A percentile compares a stretch with the other conserved stretches of the same genome.
These are phyloP conservation scores for Microtus montanus DNA, from an alignment of 2,113 vertebrate species.

Conservation along the genomic window DNA sequence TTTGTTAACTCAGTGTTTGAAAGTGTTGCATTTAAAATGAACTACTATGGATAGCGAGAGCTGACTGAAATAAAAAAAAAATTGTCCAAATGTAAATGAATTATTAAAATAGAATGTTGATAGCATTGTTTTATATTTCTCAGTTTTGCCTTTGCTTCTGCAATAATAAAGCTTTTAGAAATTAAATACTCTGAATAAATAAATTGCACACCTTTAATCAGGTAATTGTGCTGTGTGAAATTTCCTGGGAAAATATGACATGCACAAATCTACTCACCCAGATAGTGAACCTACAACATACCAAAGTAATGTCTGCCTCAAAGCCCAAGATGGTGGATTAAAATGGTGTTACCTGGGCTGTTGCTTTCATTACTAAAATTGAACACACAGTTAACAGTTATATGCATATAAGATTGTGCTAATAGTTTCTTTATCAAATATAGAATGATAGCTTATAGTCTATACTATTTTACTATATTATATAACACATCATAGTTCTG, in stretches of 20 bases:
- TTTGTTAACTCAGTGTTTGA: not conserved
- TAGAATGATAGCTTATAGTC: not conserved
- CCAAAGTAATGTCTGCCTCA: not conserved
- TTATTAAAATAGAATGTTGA: not conserved
- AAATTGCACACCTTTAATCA: not conserved
- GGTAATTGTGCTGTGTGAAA: not conserved
- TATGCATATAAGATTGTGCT: not conserved
- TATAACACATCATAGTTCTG: conserved; percentile 1
- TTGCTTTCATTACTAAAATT: not conserved
- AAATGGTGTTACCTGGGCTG: not conserved
- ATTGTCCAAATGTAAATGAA: not conserved
- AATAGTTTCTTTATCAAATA: not conserved
- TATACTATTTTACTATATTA: not conserved
- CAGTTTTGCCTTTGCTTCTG: not conserved
- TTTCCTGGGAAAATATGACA: not conserved
- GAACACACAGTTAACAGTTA: not conserved
- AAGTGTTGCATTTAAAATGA: not conserved
- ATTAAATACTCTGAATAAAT: not conserved
- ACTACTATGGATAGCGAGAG: not conserved
- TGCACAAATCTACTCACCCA: not conserved
- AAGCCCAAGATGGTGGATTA: not conserved
- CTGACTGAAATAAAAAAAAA: not conserved
- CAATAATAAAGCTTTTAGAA: not conserved
- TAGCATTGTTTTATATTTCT: conserved; percentile 3
- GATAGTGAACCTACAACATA: not conserved